Evolutionary conservation across 2,888 invertebrate species (phyloP).

Genomic region (Oligia fasciuncula): DNA sequence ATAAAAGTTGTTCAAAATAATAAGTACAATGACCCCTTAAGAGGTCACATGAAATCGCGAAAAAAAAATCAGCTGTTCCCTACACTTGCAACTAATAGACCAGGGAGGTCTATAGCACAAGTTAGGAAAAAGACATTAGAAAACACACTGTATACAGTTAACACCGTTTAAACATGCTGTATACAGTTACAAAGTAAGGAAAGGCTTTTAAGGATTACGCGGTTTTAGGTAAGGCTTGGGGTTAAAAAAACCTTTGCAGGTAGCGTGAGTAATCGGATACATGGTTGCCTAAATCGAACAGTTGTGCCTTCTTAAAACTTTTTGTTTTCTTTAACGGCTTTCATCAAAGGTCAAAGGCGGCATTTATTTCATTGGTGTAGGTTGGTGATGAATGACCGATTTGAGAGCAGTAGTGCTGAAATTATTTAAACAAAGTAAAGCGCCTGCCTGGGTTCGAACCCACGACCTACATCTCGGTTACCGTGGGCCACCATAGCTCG

Average conservation of each 20-base stretch:
- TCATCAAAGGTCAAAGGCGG: no score
- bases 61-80: no score
- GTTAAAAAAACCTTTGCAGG: slow-evolving; percentile 17
- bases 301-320: slow-evolving; percentile 12
- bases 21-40: no score
- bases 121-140: neutral
- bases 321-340: neutral
- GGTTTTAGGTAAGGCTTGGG: slow-evolving; percentile 10
- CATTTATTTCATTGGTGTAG: neutral
- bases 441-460: no score
- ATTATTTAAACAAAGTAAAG: no score
- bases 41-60: no score
- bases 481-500: no score
- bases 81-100: neutral
- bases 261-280: slow-evolving; percentile 37
- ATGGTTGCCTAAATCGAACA: slow-evolving; percentile 26
- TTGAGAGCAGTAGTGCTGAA: no score
- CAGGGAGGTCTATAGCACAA: neutral
- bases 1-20: no score
- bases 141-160: neutral
- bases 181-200: slow-evolving; percentile 21
- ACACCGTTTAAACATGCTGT: slow-evolving; percentile 6
- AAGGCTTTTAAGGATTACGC: slow-evolving; percentile 34
- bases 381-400: neutral
- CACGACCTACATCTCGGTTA: no score